Evolutionary conservation across 2,113 vertebrate genomes (phyloP), one percentile per base, ranked within the genome.

Genomic region (Phylloscopus trochilus): DNA sequence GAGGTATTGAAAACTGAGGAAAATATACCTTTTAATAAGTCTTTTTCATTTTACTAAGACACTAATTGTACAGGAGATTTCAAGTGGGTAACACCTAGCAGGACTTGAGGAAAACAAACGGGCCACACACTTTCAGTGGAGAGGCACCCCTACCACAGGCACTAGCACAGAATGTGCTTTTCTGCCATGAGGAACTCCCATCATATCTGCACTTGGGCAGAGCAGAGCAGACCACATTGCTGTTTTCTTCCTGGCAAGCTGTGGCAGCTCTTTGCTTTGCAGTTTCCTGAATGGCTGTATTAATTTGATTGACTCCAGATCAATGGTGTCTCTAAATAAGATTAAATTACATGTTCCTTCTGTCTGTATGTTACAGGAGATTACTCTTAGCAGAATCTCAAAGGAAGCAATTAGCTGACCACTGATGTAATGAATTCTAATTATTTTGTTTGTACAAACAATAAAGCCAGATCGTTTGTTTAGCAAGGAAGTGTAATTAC

Each of bases 361-460:
- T 89, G 55, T 70, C 79, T 80, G 64, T 56, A 58, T 49, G 67
- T 80, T 69, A 73, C 4, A 75, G 83, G 91, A 96, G 92, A 84
- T 92, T 96, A 60, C 46, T 82, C 59, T 92, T 37, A 56, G 58
- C 74, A 94, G 78, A 89, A 95, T 95, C 90, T 97, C 95, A 95
- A 84, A 96, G 94, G 95, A 88, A 95, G 91, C 93, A 94, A 91
- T 49, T 95, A 94, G 94, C 85, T 92, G 84, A 95, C 94, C 96
- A 81, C 66, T 89, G 82, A 90, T 91, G 95, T 95, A 98, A 98
- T 97, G 96, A 96, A 96, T 97, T 93, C 90, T 96, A 97, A 97
- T 97, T 93, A 97, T 78, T 96, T 97, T 97, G 95, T 97, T 97
- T 97, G 93, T 91, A 92, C 83, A 97, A 97, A 98, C 95, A 97